A percentile compares a stretch with the other conserved stretches of the same genome.
Conservation (phyloP, 2,888 invertebrate genomes). For the Hirudinaria manillensis region DNA sequence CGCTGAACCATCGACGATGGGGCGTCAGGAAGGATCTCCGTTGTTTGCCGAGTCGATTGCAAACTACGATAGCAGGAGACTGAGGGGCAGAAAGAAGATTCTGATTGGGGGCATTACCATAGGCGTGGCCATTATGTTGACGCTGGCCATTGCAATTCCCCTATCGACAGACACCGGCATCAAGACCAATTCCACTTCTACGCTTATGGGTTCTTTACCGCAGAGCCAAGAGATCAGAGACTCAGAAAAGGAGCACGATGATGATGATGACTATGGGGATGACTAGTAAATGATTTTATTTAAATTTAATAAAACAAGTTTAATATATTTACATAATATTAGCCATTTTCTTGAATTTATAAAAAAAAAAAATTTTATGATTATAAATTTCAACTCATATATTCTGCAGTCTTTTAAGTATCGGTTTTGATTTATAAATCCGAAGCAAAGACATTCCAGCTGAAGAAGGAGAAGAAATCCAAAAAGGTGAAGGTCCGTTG, state of each 20-base stretch:
- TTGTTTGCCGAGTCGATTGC: conserved; percentile 9
- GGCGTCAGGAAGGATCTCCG: conserved; percentile 3
- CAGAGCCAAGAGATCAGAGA: not conserved
- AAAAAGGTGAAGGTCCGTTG: too few species aligned
- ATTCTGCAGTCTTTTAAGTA: too few species aligned
- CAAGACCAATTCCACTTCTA: not conserved
- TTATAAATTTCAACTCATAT: too few species aligned
- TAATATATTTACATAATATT: too few species aligned
- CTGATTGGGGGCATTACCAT: not conserved
- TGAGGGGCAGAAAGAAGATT: not conserved
- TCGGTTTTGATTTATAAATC: too few species aligned
- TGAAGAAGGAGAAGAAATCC: too few species aligned
- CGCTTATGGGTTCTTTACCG: not conserved
- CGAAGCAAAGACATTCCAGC: too few species aligned
- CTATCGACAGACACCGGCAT: not conserved
- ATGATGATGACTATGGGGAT: not conserved
- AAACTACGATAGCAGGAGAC: not conserved
- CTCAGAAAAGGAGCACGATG: not conserved
- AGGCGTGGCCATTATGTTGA: not conserved
- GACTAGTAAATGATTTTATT: too few species aligned
- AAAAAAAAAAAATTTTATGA: too few species aligned
- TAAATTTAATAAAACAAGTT: too few species aligned
- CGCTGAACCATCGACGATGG: not conserved
- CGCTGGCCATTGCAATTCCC: conserved; percentile 2
- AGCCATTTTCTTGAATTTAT: too few species aligned